A percentile compares a stretch with the other conserved stretches of the same genome.
These are phyloP conservation scores for Melinaea marsaeus DNA, from an alignment of 2,888 invertebrate genomes.

Conservation along the genomic window DNA sequence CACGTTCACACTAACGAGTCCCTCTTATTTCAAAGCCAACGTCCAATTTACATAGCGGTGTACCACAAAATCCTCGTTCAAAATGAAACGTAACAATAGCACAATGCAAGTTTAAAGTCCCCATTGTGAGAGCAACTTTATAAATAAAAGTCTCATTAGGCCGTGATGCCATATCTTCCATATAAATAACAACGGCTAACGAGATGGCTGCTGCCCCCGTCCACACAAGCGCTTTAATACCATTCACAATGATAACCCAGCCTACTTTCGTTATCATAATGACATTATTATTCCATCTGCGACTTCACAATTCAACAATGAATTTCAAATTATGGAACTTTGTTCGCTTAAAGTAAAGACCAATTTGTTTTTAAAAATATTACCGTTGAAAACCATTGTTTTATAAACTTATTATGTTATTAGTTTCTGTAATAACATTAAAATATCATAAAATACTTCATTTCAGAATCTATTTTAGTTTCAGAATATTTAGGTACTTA, in stretches of 20 bases:
- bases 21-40: conserved; percentile 54
- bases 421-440: too few species aligned
- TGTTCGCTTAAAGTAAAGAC: neutral
- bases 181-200: conserved; percentile 57
- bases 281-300: conserved; percentile 25
- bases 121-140: conserved; percentile 67
- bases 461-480: too few species aligned
- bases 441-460: too few species aligned
- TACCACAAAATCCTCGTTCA: conserved; percentile 63
- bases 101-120: conserved; percentile 70
- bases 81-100: conserved; percentile 72
- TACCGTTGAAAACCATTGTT: neutral
- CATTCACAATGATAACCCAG: conserved; percentile 25
- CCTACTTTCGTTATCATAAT: conserved; percentile 25
- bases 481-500: too few species aligned
- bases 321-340: conserved; percentile 8
- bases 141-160: conserved; percentile 75
- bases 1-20: conserved; percentile 56
- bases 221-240: conserved; percentile 29
- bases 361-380: neutral
- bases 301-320: conserved; percentile 21
- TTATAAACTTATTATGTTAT: too few species aligned
- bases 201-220: conserved; percentile 34
- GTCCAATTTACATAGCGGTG: conserved; percentile 71
- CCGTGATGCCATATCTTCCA: conserved; percentile 57